These are phyloP conservation scores for Carpatolechia fugitivella DNA, from an alignment of 2,888 invertebrate genomes.

Conservation along the genomic window DNA sequence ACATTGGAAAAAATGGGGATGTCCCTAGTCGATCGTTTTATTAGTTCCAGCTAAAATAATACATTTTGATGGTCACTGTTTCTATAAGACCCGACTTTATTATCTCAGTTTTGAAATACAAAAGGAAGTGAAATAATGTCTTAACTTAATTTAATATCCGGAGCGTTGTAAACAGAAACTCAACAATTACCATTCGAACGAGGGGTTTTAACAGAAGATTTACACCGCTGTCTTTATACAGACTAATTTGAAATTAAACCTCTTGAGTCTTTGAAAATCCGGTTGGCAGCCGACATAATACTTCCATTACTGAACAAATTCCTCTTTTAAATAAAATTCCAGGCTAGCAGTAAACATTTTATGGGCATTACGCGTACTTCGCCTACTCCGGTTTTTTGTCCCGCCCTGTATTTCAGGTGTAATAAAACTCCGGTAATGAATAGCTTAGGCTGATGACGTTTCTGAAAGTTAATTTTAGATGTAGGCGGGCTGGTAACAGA, in stretches of 20 bases:
- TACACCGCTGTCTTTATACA: background rate
- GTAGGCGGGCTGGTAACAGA: too few species aligned
- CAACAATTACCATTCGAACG: too few species aligned
- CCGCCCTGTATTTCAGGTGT: background rate
- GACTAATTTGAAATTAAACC: background rate
- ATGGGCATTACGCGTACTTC: constrained; percentile 2
- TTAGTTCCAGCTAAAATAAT: too few species aligned
- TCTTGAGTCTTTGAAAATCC: background rate
- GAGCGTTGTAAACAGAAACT: too few species aligned
- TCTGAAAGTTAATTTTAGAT: background rate
- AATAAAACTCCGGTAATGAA: constrained; percentile 1
- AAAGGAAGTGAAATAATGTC: too few species aligned
- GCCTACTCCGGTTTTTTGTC: background rate
- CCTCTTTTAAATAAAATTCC: constrained; percentile 12
- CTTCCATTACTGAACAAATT: constrained; percentile 5
- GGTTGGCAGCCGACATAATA: constrained; percentile 1
- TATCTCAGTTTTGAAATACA: too few species aligned
- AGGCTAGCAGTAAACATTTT: constrained; percentile 13
- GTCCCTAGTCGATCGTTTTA: too few species aligned
- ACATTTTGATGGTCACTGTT: too few species aligned
- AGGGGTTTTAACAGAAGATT: too few species aligned
- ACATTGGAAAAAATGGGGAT: too few species aligned
- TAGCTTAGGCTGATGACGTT: background rate
- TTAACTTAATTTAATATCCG: too few species aligned
- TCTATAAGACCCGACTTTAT: too few species aligned